Base-by-base conservation (phyloP, 2,888 invertebrate species). In the Chrysolina haemoptera region DNA sequence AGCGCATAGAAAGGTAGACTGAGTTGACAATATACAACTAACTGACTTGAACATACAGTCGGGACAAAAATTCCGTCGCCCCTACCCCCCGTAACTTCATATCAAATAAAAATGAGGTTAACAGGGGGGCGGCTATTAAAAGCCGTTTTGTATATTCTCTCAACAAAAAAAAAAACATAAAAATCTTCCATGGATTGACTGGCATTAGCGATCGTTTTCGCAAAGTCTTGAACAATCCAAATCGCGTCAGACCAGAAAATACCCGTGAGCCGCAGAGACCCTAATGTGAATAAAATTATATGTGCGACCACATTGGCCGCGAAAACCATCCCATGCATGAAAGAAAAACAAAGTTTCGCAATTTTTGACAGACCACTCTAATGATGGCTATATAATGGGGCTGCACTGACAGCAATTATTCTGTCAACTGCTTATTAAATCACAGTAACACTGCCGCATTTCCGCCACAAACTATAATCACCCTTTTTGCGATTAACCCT, bases 401-500 rank as follows among this genome's bases (percentile, higher is more conserved):
- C 62, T 41, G 53, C 27, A 63, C 65, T 69, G 46, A 69, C 59
- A 62, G 65, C 27, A 69, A 72, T 75, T 69, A 72, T 72, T 70
- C 62, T 48, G 72, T 70, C 75, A 70, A 70, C 67, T 75, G 72
- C 35, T 71, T 68, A 71, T 75, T 75, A 72, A 70, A 72, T 72
- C 75, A 48, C 70, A 68, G 72, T 63, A 46, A 70, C 67, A 64
- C 62, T 48, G 40, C 62, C 66, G 65, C 70, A 64, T 68, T 72
- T 65, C 71, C 70, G 70, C 50, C 50, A 72, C 20, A 73, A 75
- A 75, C 71, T 69, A 73, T 75, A 68, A 77, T 77, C 73, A 74
- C 65, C 48, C 55, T 74, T 74, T 74, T 75, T 75, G 46, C 48
- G 46, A 65, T 65, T 50, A 18, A 50, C 50, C 53, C 35, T 66